phyloP scores from a whole-genome alignment of 2,888 invertebrate genomes.

The Eupithecia exiguata region DNA sequence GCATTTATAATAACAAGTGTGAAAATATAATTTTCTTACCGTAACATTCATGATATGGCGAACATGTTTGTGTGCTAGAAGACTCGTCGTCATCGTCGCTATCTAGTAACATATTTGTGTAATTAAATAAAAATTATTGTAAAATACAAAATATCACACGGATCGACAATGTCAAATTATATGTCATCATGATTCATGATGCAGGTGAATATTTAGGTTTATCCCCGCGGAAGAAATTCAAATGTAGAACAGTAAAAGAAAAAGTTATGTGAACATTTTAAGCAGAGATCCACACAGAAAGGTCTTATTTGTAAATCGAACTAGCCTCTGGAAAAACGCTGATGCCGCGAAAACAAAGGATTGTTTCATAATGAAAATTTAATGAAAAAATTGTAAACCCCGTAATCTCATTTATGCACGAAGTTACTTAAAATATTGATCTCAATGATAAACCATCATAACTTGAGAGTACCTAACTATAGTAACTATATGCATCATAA shows the following conservation, averaged over 20 bases:
- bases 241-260: neutral
- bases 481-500: too few species aligned
- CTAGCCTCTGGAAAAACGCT: neutral
- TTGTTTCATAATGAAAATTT: neutral
- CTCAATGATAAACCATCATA: too few species aligned
- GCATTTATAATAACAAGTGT: neutral
- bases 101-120: conserved; percentile 52
- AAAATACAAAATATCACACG: neutral
- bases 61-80: conserved; percentile 58
- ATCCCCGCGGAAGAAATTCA: neutral
- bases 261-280: neutral
- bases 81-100: conserved; percentile 68
- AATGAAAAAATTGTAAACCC: too few species aligned
- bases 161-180: neutral
- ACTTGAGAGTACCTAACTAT: too few species aligned
- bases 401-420: too few species aligned
- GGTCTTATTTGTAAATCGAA: neutral
- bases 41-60: conserved; percentile 74
- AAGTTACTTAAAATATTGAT: too few species aligned
- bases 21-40: conserved; percentile 52
- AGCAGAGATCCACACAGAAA: neutral
- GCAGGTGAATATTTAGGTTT: neutral
- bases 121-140: neutral
- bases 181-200: neutral
- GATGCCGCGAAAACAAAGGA: neutral